These are phyloP conservation scores for Stegostoma tigrinum DNA, from an alignment of 2,113 vertebrate species.

Conservation along the genomic window DNA sequence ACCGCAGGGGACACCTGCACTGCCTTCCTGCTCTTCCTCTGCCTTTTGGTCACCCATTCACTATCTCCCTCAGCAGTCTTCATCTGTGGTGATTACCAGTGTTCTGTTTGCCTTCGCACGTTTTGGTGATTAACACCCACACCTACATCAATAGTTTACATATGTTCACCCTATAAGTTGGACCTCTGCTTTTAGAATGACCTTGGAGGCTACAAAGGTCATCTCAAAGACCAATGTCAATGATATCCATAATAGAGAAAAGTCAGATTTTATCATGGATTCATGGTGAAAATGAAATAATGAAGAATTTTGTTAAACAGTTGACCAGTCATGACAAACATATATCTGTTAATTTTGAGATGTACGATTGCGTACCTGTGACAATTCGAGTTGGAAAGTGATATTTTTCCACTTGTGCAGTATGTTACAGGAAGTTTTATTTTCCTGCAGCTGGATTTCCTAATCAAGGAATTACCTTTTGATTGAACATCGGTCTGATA, in stretches of 20 bases:
- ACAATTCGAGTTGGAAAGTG: not conserved
- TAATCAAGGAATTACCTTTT: not conserved
- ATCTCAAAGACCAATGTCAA: not conserved
- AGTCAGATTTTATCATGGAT: not conserved
- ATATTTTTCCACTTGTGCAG: not conserved
- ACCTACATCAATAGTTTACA: no score
- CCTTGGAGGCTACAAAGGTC: not conserved
- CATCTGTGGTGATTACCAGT: no score
- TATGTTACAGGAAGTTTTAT: not conserved
- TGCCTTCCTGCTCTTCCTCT: no score
- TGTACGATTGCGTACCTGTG: not conserved
- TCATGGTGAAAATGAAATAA: not conserved
- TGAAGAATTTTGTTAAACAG: not conserved
- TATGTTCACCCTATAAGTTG: no score
- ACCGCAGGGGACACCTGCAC: no score
- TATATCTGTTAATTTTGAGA: not conserved
- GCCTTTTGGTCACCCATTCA: no score
- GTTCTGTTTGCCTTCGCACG: no score
- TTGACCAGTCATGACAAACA: not conserved
- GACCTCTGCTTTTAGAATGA: no score
- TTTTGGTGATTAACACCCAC: no score
- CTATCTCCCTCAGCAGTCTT: no score
- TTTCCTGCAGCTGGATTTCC: not conserved
- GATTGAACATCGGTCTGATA: not conserved
- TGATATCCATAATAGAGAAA: not conserved